These are phyloP conservation scores for Porites cylindrica DNA, from an alignment of 92 coral and sea anemone genomes.

Conservation along the genomic window DNA sequence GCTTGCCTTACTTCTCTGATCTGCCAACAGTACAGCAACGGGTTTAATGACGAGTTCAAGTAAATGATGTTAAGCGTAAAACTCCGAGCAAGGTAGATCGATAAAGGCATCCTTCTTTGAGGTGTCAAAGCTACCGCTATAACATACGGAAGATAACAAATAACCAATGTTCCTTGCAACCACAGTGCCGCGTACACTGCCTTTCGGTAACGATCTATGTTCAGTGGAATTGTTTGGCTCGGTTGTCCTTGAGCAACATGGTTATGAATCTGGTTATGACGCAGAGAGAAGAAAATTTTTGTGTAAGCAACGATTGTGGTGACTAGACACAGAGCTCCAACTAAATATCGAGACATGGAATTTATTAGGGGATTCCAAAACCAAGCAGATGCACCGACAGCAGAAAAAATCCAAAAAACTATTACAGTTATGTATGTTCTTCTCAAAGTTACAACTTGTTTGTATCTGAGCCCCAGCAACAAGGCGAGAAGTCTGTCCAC, in stretches of 20 bases:
- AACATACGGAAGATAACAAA: neutral
- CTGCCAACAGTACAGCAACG: neutral
- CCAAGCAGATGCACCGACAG: neutral
- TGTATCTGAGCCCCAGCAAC: conserved; percentile 7
- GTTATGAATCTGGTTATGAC: neutral
- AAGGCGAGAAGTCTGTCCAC: conserved; percentile 38
- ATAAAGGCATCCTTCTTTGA: neutral
- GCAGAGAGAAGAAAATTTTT: neutral
- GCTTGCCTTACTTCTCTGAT: neutral
- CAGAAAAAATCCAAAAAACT: neutral
- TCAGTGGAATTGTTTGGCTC: no score
- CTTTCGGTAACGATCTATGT: neutral
- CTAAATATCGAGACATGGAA: neutral
- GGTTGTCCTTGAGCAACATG: neutral
- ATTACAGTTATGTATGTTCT: no score
- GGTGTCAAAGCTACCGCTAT: neutral
- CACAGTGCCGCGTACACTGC: neutral
- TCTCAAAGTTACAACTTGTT: neutral
- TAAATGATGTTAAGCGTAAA: neutral
- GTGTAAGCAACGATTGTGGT: neutral
- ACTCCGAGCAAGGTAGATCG: neutral
- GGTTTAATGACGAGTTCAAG: neutral
- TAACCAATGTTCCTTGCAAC: neutral
- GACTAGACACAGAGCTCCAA: neutral
- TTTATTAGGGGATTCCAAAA: neutral